Evolutionary conservation across 2,888 invertebrate genomes (phyloP), one percentile per base, ranked within the genome.

Genomic region (Brenthis daphne): DNA sequence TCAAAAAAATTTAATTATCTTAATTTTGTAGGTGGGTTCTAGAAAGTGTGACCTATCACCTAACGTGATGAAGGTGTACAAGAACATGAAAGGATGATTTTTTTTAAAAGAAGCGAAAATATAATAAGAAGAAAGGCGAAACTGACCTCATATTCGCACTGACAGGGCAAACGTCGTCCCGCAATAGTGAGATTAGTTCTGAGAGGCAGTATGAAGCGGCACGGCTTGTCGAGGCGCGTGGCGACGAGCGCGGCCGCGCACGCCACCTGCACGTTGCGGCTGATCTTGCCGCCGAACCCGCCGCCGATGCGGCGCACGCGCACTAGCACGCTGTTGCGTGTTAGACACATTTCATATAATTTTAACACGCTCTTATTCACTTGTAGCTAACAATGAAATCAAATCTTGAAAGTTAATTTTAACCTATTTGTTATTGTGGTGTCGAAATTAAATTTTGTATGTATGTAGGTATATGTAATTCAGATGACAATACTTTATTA

Each of bases 181-280:
- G 93, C 82, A 37, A 92, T 88, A 6, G 90, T 85, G 91, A 96
- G 93, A 77, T 95, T 95, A 11, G 94, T 94, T 74, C 94, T 94
- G 57, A 96, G 82, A 2, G 94, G 93, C 79, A 96, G 78, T 13
- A 94, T 88, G 72, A 96, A 92, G 47, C 96, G 60, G 4, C 95
- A 95, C 0, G 96, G 94, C 24, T 90, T 85, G 80, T 94, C 88
- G 57, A 94, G 80, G 57, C 89, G 89, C 73, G 89, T 81, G 0
- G 94, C 94, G 0, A 94, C 95, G 6, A 96, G 75, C 0, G 96
- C 95, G 74, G 95, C 94, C 0, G 95, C 94, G 3, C 94, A 89
- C 0, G 95, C 86, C 0, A 94, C 85, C 60, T 93, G 92, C 0
- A 86, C 85, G 29, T 93, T 88, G 3, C 96, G 93, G 5, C 94